Percentiles rank a stretch among this genome's conserved stretches.
phyloP scores from a whole-genome alignment of 2,797 vertebrate species.

The Gallinago solitaria region DNA sequence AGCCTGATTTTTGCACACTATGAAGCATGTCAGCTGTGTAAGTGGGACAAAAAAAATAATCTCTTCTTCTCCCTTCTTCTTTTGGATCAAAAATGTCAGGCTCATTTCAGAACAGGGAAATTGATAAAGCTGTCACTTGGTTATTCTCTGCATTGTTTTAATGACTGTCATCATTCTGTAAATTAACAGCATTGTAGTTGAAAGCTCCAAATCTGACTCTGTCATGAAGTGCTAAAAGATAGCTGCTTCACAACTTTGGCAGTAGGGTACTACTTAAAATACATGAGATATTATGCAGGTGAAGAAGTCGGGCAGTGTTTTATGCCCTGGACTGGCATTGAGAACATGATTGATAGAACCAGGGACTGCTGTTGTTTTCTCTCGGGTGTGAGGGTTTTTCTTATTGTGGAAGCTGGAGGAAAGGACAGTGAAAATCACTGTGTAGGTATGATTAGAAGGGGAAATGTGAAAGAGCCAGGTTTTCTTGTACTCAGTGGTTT shows the following conservation, averaged over 20 bases:
- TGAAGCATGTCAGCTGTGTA: neutral
- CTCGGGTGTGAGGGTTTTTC: neutral
- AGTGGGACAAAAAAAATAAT: neutral
- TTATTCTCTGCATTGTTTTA: neutral
- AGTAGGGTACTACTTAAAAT: neutral
- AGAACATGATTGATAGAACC: neutral
- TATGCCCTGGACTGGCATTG: fast-evolving
- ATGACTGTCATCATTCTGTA: neutral
- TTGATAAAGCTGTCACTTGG: neutral
- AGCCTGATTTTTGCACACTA: neutral
- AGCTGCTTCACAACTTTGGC: neutral
- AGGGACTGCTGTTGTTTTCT: neutral
- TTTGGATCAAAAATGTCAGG: neutral
- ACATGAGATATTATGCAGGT: neutral
- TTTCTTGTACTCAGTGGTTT: neutral
- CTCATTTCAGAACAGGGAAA: neutral
- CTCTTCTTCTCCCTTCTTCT: neutral
- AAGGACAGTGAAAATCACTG: neutral
- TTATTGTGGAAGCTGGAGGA: neutral
- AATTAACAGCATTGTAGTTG: neutral
- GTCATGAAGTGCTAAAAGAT: neutral
- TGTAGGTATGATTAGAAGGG: neutral
- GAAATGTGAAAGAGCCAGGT: neutral
- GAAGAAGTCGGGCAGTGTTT: neutral
- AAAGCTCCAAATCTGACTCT: neutral